Percentiles rank a stretch among this genome's conserved stretches.
These are phyloP conservation scores for Falco concolor DNA, from an alignment of 2,797 vertebrate genomes.

Conservation along the genomic window DNA sequence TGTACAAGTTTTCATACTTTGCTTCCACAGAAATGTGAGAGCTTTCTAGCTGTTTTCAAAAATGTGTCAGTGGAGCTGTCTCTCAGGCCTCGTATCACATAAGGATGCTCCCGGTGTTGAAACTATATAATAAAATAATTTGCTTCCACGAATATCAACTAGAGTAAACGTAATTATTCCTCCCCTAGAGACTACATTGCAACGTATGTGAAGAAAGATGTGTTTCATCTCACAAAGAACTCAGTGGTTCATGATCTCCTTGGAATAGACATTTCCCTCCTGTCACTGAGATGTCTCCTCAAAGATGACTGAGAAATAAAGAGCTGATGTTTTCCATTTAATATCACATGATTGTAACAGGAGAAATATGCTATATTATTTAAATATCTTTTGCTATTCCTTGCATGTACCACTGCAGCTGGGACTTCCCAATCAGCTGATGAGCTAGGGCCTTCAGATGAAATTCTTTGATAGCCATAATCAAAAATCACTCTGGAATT, in stretches of 20 bases:
- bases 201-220: background rate
- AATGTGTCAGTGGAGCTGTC: background rate
- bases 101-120: background rate
- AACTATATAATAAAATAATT: background rate
- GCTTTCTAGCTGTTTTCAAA: background rate
- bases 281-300: background rate
- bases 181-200: background rate
- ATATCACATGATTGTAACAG: background rate
- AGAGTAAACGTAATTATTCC: background rate
- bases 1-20: background rate
- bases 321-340: background rate
- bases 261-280: background rate
- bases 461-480: conserved; percentile 31
- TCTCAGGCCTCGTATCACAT: background rate
- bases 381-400: background rate
- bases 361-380: background rate
- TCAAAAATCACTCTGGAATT: conserved; percentile 34
- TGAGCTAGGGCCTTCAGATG: conserved; percentile 5
- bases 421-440: conserved; percentile 25
- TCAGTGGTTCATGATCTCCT: background rate
- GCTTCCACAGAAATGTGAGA: background rate
- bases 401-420: conserved; percentile 21
- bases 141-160: background rate
- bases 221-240: background rate
- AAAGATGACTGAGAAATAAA: background rate